Base-by-base conservation (phyloP, 2,113 vertebrate genomes). In the Heterochromis multidens region DNA sequence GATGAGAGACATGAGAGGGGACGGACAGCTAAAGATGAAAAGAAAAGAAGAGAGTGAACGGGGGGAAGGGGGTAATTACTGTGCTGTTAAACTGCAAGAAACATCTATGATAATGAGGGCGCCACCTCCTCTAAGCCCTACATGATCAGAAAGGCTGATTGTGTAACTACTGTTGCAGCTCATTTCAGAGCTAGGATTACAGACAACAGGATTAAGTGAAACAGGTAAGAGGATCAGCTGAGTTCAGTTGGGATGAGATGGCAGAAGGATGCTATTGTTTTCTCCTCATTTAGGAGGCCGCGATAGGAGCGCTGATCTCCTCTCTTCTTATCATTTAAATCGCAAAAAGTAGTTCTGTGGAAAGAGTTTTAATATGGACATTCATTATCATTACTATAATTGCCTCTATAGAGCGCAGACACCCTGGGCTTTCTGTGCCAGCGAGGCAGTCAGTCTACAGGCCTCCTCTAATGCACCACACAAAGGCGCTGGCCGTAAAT, bases 191-290 rank as follows among this genome's bases (percentile, higher is more conserved):
- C 84, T 52, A 29, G 91, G 93, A 95, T 94, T 94, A 95, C 76
- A 93, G 81, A 83, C 91, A 89, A 90, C 88, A 85, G 91, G 93
- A 94, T 95, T 93, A 93, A 86, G 21, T 23, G 88, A 85, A 84
- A 90, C 92, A 95, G 93, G 94, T 94, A 94, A 94, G 91, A 92
- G 94, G 93, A 93, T 94, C 87, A 89, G 54, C 86, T 79, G 12
- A 90, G 84, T 88, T 74, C 82, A 91, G 83, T 54, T 52, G 70
- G 88, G 90, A 89, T 91, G 88, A 90, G 79, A 83, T 46, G 87
- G 86, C 90, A 93, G 89, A 92, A 87, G 79, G 90, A 91, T 61
- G 87, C 89, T 87, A 49, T 93, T 94, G 94, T 94, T 90, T 89
- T 88, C 86, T 27, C 23, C 82, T 76, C 72, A 83, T 86, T 87